Conservation (phyloP, 2,888 invertebrate species). For the Lycophotia porphyrea region DNA sequence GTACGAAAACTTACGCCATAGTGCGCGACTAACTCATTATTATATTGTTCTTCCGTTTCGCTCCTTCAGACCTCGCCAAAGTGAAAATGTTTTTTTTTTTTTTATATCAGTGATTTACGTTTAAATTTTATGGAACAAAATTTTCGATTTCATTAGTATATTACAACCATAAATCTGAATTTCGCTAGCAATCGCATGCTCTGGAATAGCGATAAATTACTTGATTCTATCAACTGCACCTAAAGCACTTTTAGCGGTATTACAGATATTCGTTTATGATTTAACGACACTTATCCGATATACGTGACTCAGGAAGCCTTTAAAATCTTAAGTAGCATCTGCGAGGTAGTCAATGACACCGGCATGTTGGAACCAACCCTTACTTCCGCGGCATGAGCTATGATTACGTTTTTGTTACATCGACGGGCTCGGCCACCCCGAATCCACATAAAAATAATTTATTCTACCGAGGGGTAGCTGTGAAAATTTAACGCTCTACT, state of each 20-base stretch:
- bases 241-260: constrained; percentile 7
- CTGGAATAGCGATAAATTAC: constrained; percentile 28
- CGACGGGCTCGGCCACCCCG: constrained; percentile 86
- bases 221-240: constrained; percentile 44
- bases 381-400: constrained; percentile 83
- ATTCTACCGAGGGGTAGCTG: constrained; percentile 86
- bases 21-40: constrained; percentile 68
- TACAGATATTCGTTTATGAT: constrained; percentile 41
- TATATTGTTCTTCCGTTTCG: constrained; percentile 38
- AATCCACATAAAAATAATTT: constrained; percentile 88
- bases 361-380: constrained; percentile 81
- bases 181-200: constrained; percentile 26
- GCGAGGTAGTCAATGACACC: constrained; percentile 75
- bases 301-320: constrained; percentile 63
- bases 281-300: constrained; percentile 36
- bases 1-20: constrained; percentile 76
- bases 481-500: constrained; percentile 85
- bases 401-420: constrained; percentile 83
- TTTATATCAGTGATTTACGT: not conserved
- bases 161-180: constrained; percentile 34
- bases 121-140: not conserved
- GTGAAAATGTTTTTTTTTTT: not conserved
- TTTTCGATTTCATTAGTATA: constrained; percentile 16
- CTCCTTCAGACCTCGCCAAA: constrained; percentile 5
- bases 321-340: constrained; percentile 76